These are phyloP conservation scores for Lichenostomus cassidix DNA, from an alignment of 2,113 vertebrate genomes.

Conservation along the genomic window DNA sequence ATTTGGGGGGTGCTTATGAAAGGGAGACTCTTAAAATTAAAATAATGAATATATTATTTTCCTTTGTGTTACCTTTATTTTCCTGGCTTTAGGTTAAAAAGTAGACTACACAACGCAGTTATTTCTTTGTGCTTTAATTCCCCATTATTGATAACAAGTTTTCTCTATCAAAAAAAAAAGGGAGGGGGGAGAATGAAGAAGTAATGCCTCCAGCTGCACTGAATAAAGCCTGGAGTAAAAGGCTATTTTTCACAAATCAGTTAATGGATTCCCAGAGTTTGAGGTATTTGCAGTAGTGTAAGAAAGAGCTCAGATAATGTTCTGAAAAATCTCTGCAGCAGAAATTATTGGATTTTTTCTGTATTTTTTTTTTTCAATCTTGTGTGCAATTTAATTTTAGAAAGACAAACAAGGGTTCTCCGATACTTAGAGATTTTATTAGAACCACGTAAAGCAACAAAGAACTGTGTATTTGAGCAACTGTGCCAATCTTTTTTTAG, in stretches of 20 bases:
- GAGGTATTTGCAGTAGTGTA: neutral
- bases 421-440: neutral
- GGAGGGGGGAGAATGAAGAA: rapidly evolving
- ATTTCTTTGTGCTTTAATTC: constrained; percentile 20
- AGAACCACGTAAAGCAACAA: neutral
- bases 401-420: neutral
- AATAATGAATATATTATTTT: constrained; percentile 41
- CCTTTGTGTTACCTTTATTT: constrained; percentile 4
- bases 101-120: neutral
- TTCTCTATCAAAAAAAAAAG: neutral
- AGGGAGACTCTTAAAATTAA: constrained; percentile 14
- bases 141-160: neutral
- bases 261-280: neutral
- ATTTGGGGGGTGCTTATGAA: neutral
- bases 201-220: neutral
- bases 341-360: rapidly evolving
- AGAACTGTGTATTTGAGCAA: neutral
- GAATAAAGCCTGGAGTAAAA: constrained; percentile 11
- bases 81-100: constrained; percentile 6
- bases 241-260: neutral
- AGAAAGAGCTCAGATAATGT: neutral
- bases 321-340: neutral
- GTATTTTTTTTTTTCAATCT: neutral
- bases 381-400: neutral
- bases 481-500: neutral